These are phyloP conservation scores for Solea senegalensis DNA, from an alignment of 2,113 vertebrate genomes.

Conservation along the genomic window DNA sequence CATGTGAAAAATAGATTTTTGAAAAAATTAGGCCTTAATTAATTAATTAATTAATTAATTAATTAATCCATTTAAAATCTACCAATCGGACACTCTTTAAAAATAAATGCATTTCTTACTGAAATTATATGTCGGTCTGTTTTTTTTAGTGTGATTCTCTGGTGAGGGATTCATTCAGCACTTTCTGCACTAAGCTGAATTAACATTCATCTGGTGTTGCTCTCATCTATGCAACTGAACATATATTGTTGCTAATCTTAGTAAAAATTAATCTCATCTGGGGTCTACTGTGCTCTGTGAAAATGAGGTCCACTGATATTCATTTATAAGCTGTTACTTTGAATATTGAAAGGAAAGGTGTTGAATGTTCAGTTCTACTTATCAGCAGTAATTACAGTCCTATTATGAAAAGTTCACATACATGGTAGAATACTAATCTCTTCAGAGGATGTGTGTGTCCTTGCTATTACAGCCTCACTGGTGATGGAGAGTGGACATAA, in stretches of 20 bases:
- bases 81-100: not conserved
- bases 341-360: conserved; percentile 44
- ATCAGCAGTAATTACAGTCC: conserved; percentile 21
- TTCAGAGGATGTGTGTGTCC: conserved; percentile 37
- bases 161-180: not conserved
- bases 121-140: not conserved
- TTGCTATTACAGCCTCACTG: conserved; percentile 3
- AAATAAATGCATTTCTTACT: not conserved
- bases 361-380: conserved; percentile 25
- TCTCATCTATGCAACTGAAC: not conserved
- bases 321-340: conserved; percentile 15
- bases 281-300: not conserved
- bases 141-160: not conserved
- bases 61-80: no score
- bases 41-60: no score
- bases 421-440: conserved; percentile 35
- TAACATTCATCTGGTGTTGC: not conserved
- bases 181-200: not conserved
- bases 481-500: conserved; percentile 11
- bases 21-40: no score
- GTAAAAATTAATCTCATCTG: not conserved
- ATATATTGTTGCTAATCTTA: conserved; percentile 6
- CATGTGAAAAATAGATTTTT: no score
- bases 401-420: conserved; percentile 13
- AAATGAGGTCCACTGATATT: conserved; percentile 7